These are phyloP conservation scores for Pardosa pseudoannulata DNA, from an alignment of 2,888 invertebrate species.

Conservation along the genomic window DNA sequence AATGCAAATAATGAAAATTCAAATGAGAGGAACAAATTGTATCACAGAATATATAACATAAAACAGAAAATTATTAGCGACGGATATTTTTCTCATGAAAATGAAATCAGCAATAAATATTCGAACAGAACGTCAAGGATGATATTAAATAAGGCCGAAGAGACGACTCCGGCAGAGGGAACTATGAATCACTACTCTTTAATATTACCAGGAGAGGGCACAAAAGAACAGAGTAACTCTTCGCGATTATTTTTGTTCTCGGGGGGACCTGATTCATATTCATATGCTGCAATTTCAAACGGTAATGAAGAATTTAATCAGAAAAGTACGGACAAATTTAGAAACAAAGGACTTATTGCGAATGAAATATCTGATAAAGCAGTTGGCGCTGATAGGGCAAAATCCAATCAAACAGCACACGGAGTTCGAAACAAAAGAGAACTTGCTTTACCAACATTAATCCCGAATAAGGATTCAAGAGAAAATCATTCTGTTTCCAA, in stretches of 20 bases:
- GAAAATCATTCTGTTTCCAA: slow-evolving; percentile 48
- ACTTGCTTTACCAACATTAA: slow-evolving; percentile 28
- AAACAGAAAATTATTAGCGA: not conserved
- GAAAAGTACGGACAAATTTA: not conserved
- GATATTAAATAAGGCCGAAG: not conserved
- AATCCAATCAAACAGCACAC: slow-evolving; percentile 41
- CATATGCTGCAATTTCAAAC: not conserved
- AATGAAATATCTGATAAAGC: slow-evolving; percentile 31
- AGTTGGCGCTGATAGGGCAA: not conserved
- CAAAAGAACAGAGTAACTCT: not conserved
- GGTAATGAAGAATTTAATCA: slow-evolving; percentile 22
- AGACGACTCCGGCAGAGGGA: not conserved
- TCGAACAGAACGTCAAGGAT: not conserved
- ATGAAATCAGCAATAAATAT: not conserved
- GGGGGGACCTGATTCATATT: slow-evolving; percentile 10
- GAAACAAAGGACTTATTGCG: slow-evolving; percentile 16
- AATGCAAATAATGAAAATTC: not conserved
- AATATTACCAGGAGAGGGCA: not conserved
- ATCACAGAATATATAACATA: not conserved
- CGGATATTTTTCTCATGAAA: not conserved
- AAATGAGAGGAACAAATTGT: not conserved
- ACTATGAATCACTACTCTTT: not conserved
- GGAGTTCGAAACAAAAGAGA: slow-evolving; percentile 6
- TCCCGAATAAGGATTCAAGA: slow-evolving; percentile 32
- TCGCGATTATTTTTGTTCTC: not conserved